These are phyloP conservation scores for Meloidogyne chitwoodi DNA, from an alignment of 1,140 invertebrate species.

Conservation along the genomic window DNA sequence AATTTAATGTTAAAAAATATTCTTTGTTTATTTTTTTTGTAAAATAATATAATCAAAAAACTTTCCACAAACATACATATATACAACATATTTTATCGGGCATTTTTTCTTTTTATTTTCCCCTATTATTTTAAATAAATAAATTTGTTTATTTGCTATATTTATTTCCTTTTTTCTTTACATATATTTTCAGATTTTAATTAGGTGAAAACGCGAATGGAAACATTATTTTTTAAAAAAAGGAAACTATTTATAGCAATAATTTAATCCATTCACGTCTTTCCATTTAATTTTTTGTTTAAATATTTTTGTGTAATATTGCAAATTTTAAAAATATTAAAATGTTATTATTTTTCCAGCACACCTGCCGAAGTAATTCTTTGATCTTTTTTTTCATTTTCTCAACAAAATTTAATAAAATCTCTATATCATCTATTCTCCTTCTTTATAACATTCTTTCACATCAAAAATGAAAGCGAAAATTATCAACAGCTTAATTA, in stretches of 20 bases:
- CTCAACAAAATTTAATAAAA: neutral
- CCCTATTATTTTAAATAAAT: neutral
- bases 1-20: neutral
- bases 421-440: neutral
- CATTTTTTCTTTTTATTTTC: neutral
- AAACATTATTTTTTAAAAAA: too few relatives aligned
- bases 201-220: too few relatives aligned
- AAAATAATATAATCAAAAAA: neutral
- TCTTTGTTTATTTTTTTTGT: neutral
- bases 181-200: too few relatives aligned
- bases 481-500: neutral
- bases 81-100: neutral
- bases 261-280: neutral
- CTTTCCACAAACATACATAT: neutral
- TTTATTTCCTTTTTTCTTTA: neutral
- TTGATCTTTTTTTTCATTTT: neutral
- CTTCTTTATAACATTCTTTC: neutral
- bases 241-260: too few relatives aligned
- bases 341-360: neutral
- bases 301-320: neutral
- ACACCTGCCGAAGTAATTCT: neutral
- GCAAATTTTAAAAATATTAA: neutral
- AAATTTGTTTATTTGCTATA: neutral
- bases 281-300: neutral
- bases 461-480: neutral